These are phyloP conservation scores for Pandemis heparana DNA, from an alignment of 2,888 invertebrate genomes.

Conservation along the genomic window DNA sequence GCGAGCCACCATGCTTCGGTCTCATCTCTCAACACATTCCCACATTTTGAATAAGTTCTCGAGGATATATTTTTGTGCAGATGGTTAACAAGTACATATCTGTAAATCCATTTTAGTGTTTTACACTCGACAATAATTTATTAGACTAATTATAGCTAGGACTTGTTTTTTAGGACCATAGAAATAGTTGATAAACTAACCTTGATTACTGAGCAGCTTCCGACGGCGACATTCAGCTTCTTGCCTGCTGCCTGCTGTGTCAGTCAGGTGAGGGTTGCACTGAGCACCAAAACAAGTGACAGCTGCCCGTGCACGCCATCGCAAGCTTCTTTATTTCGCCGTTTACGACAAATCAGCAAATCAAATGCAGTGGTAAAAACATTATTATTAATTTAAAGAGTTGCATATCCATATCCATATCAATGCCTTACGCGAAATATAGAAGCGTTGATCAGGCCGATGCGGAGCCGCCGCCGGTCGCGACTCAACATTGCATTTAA, in stretches of 20 bases:
- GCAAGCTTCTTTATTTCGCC: no score
- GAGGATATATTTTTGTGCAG: slow-evolving; percentile 12
- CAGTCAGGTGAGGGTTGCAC: background rate
- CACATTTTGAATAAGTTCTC: background rate
- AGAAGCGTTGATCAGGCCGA: no score
- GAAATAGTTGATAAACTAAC: slow-evolving; percentile 20
- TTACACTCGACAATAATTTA: slow-evolving; percentile 36
- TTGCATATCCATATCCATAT: no score
- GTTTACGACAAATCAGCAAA: no score
- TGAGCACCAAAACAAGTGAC: background rate
- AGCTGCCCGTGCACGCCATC: background rate
- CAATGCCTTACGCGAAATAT: no score
- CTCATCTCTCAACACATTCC: slow-evolving; percentile 31
- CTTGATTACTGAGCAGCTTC: background rate
- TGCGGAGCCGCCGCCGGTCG: background rate
- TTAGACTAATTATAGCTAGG: slow-evolving; percentile 14
- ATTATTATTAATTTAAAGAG: no score
- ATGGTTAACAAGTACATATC: slow-evolving; percentile 28
- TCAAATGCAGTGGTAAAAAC: no score
- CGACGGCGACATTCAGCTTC: background rate
- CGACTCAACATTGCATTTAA: slow-evolving; percentile 30
- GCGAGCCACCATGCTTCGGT: background rate
- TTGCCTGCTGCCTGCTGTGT: background rate
- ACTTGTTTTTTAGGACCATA: slow-evolving; percentile 17
- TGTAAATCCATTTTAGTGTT: slow-evolving; percentile 19